Conservation (phyloP, 2,797 vertebrate genomes). For the Eulemur coronatus region DNA sequence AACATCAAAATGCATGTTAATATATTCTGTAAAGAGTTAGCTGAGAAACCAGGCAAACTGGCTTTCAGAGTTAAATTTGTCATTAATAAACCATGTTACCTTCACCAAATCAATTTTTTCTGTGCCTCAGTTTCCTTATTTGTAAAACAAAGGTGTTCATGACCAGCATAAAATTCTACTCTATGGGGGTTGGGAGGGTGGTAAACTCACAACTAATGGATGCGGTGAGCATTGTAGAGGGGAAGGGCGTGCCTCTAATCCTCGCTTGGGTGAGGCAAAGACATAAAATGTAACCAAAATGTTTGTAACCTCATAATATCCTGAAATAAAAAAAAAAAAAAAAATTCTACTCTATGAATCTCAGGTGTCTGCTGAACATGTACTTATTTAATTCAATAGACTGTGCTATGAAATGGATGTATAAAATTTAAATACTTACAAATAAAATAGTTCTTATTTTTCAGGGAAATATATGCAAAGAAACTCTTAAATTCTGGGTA, state of each 20-base stretch:
- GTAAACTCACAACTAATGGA: too few species aligned
- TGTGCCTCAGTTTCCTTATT: not conserved
- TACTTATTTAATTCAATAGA: not conserved
- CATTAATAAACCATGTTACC: not conserved
- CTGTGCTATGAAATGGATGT: not conserved
- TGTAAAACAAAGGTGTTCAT: not conserved
- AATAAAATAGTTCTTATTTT: conserved; percentile 36
- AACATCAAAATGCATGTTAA: not conserved
- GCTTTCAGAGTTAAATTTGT: not conserved
- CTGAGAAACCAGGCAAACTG: not conserved
- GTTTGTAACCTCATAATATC: too few species aligned
- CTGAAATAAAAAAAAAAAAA: too few species aligned
- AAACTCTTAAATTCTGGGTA: conserved; percentile 14
- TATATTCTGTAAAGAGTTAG: not conserved
- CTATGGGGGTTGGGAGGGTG: not conserved
- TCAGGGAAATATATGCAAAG: not conserved
- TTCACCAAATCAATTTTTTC: not conserved
- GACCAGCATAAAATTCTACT: not conserved
- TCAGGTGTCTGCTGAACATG: not conserved
- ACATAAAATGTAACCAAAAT: too few species aligned
- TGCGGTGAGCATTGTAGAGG: too few species aligned
- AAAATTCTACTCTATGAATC: conserved; percentile 13
- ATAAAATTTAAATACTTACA: conserved; percentile 10
- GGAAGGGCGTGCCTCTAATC: too few species aligned
- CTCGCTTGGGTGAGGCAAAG: too few species aligned